A percentile compares a stretch with the other conserved stretches of the same genome.
phyloP scores from a whole-genome alignment of 1,140 invertebrate species.

The Protaetia brevitarsis region DNA sequence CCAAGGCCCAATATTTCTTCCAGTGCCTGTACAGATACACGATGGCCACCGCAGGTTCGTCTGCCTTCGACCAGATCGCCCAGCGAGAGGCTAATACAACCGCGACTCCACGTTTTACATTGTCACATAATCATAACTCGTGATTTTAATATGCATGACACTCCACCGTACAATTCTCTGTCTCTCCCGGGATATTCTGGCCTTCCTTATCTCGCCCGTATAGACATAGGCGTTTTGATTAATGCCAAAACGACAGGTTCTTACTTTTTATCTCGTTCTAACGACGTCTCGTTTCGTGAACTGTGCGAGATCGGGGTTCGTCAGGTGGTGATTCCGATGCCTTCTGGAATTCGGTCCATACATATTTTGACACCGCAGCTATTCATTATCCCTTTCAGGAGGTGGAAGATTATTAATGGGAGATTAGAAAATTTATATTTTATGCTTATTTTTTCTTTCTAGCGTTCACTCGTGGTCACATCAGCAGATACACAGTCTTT shows the following conservation, averaged over 20 bases:
- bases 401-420: background rate
- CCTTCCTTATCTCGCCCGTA: background rate
- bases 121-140: constrained; percentile 45
- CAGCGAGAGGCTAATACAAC: constrained; percentile 41
- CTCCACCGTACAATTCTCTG: background rate
- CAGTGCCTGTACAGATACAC: background rate
- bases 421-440: background rate
- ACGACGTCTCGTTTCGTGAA: background rate
- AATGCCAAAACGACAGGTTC: constrained; percentile 28
- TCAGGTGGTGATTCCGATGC: background rate
- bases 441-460: constrained; percentile 2
- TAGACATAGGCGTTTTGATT: constrained; percentile 21
- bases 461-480: too few relatives aligned
- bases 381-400: background rate
- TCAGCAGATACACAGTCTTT: too few relatives aligned
- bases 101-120: constrained; percentile 41
- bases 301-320: background rate
- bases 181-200: too few relatives aligned
- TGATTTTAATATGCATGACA: constrained; percentile 42
- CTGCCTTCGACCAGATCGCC: constrained; percentile 25
- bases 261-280: constrained; percentile 1
- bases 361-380: background rate
- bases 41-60: background rate
- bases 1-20: background rate
- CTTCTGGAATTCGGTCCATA: background rate